Conservation (phyloP, 2,888 invertebrate genomes). For the Nymphalis c-album region DNA sequence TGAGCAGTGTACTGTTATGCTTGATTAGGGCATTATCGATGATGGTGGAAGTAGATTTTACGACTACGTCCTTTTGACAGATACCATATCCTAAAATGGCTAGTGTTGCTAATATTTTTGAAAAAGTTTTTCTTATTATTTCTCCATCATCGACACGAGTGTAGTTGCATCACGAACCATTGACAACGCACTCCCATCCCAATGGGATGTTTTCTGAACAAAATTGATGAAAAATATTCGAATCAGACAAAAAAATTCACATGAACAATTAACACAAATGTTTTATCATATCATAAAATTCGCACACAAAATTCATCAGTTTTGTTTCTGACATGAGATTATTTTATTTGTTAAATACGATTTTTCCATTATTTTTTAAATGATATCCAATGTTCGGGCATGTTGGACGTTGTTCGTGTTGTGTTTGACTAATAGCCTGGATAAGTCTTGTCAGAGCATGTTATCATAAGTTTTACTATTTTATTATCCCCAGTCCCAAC, state of each 20-base stretch:
- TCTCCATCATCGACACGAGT: conserved; percentile 33
- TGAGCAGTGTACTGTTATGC: conserved; percentile 44
- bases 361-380: conserved; percentile 11
- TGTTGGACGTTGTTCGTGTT: conserved; percentile 62
- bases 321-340: conserved; percentile 65
- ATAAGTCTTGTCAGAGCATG: conserved; percentile 64
- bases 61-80: too few species aligned
- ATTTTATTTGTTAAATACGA: conserved; percentile 63
- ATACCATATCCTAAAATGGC: too few species aligned
- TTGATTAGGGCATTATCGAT: conserved; percentile 26
- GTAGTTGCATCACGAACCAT: conserved; percentile 58
- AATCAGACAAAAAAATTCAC: not conserved
- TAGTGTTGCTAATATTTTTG: not conserved
- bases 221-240: conserved; percentile 28
- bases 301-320: conserved; percentile 49
- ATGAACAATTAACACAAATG: too few species aligned
- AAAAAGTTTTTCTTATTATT: not conserved
- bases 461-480: conserved; percentile 32
- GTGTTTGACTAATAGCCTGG: conserved; percentile 74
- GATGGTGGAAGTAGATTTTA: conserved; percentile 12
- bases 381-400: conserved; percentile 23
- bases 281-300: not conserved
- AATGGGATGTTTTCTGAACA: conserved; percentile 34
- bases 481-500: conserved; percentile 37
- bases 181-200: conserved; percentile 52